Conservation (phyloP, 1,140 invertebrate genomes). For the Drosophila orosa region DNA sequence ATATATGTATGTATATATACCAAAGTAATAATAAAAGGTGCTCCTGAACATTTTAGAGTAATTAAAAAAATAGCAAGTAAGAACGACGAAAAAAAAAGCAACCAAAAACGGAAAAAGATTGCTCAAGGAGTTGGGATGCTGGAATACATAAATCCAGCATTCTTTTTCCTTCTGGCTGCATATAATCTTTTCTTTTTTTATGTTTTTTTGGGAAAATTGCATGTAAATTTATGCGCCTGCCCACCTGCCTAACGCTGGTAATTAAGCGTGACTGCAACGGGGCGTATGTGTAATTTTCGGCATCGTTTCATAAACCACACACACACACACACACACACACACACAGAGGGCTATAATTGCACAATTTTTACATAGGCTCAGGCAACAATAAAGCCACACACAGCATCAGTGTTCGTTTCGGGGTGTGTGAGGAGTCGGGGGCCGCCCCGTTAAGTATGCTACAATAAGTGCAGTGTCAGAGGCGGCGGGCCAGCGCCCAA, state of each 20-base stretch:
- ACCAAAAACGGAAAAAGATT: constrained; percentile 37
- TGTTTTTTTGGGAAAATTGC: constrained; percentile 56
- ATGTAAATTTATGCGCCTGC: constrained; percentile 75
- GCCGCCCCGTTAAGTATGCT: constrained; percentile 77
- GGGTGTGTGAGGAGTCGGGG: constrained; percentile 9
- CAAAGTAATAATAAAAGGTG: constrained; percentile 74
- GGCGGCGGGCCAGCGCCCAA: constrained; percentile 67
- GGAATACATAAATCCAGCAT: constrained; percentile 65
- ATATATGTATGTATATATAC: neutral
- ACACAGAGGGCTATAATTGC: constrained; percentile 58
- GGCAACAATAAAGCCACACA: constrained; percentile 69
- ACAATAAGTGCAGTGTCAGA: constrained; percentile 81
- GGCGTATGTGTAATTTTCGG: constrained; percentile 83
- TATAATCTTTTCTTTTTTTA: constrained; percentile 14
- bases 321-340: constrained; percentile 14
- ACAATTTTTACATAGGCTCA: constrained; percentile 74
- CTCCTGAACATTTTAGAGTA: constrained; percentile 80
- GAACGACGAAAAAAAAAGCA: constrained; percentile 19
- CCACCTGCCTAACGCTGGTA: constrained; percentile 50
- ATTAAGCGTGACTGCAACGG: constrained; percentile 77
- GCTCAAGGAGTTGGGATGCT: constrained; percentile 70
- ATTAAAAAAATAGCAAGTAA: constrained; percentile 73
- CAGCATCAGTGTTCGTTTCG: constrained; percentile 31
- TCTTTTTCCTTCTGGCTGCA: constrained; percentile 21
- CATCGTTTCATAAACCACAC: constrained; percentile 77